These are phyloP conservation scores for Holotrichia oblita DNA, from an alignment of 1,140 invertebrate species.

Conservation along the genomic window DNA sequence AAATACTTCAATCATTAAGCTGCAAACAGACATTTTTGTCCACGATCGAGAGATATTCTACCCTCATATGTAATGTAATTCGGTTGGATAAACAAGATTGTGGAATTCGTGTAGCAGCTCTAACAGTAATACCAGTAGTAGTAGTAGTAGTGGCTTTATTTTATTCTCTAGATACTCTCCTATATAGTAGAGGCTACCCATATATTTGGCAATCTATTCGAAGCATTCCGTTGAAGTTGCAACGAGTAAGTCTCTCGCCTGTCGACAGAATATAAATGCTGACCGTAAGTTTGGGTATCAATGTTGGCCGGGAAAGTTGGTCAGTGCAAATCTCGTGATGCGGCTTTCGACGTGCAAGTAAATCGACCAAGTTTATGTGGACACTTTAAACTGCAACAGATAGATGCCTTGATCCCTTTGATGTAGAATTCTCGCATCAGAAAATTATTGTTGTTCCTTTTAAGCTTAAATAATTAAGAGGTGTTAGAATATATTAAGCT, in stretches of 20 bases:
- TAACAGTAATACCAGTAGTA: background rate
- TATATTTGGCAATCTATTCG: background rate
- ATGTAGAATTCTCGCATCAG: background rate
- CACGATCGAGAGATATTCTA: background rate
- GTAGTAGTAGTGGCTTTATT: background rate
- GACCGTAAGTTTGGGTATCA: background rate
- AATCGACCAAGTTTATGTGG: conserved; percentile 15
- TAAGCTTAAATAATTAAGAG: too few species aligned
- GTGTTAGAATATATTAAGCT: too few species aligned
- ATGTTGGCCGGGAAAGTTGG: background rate
- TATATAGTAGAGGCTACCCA: background rate
- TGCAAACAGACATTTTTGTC: background rate
- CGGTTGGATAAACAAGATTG: conserved; percentile 25
- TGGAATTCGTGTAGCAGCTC: background rate
- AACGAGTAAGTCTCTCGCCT: background rate
- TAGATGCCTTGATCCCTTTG: background rate
- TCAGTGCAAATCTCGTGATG: conserved; percentile 16
- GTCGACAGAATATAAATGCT: conserved; percentile 20
- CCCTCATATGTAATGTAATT: conserved; percentile 26
- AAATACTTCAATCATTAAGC: background rate
- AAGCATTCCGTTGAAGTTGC: background rate
- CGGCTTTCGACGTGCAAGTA: conserved; percentile 23
- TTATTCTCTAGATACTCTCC: background rate
- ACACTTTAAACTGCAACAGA: conserved; percentile 13
- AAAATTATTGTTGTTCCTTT: too few species aligned